Conservation (phyloP, 2,113 vertebrate genomes). For the Odontophorus gujanensis region DNA sequence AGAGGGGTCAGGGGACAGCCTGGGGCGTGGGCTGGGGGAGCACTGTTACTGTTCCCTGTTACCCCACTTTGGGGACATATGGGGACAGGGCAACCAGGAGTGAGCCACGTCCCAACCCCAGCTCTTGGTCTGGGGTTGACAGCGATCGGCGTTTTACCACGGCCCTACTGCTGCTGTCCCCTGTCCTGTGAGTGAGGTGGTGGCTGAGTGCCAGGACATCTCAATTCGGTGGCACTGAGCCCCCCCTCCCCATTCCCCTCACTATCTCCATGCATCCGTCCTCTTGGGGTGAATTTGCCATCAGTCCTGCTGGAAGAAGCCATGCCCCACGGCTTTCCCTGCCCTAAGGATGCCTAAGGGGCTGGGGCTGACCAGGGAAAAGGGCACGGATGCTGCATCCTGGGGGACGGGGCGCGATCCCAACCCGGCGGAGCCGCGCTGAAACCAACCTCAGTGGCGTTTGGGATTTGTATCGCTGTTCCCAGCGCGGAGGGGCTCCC, state of each 20-base stretch:
- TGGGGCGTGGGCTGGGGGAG: neutral
- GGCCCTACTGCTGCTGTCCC: neutral
- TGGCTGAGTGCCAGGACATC: constrained; percentile 49
- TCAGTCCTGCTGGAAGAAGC: neutral
- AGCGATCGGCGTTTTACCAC: neutral
- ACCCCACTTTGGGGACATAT: neutral
- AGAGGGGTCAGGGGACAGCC: constrained; percentile 70
- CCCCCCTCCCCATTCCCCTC: accelerated
- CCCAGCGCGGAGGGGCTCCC: neutral
- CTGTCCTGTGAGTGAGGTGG: neutral
- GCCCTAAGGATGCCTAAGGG: neutral
- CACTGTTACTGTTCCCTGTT: neutral
- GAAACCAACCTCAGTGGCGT: accelerated
- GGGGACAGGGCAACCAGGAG: neutral
- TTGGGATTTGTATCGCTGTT: neutral
- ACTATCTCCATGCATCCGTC: neutral
- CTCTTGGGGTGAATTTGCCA: neutral
- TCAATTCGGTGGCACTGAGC: neutral
- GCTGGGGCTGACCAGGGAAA: neutral
- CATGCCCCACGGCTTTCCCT: neutral
- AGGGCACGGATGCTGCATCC: neutral
- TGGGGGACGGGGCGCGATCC: neutral
- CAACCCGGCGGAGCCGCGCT: neutral
- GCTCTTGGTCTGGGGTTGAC: neutral
- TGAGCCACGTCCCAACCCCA: neutral